Conservation (phyloP, 2,888 invertebrate species). For the Hydraecia micacea region DNA sequence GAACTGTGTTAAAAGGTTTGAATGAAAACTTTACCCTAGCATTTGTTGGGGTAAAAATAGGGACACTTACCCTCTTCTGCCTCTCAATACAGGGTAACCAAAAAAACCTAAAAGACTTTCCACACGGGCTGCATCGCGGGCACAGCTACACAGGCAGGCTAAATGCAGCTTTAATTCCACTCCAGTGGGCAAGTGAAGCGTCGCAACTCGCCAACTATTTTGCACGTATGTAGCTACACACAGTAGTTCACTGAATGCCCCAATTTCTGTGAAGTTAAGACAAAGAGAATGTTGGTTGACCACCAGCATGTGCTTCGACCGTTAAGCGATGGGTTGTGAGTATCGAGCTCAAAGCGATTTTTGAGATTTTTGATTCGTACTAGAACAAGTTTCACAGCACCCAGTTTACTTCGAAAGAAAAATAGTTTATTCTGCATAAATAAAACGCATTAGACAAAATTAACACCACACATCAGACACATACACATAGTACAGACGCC, state of each 20-base stretch:
- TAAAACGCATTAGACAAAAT: too few relatives aligned
- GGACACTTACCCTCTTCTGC: not conserved
- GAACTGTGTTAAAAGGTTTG: not conserved
- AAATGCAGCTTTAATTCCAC: constrained; percentile 25
- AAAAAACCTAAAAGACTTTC: not conserved
- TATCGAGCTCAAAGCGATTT: not conserved
- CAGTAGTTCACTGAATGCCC: constrained; percentile 35
- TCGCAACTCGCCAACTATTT: constrained; percentile 32
- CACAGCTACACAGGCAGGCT: not conserved
- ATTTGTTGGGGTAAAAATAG: not conserved
- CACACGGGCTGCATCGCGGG: fast-evolving
- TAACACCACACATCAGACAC: too few relatives aligned
- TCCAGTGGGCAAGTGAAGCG: not conserved
- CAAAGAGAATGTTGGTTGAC: constrained; percentile 61
- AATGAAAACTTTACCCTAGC: not conserved
- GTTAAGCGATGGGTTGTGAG: constrained; percentile 13
- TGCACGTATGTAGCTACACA: constrained; percentile 2
- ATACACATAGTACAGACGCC: too few relatives aligned
- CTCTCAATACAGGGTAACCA: not conserved
- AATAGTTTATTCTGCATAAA: not conserved
- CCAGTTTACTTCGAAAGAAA: too few relatives aligned
- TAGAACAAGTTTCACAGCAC: not conserved
- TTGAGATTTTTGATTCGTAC: not conserved
- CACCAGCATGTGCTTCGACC: constrained; percentile 50
- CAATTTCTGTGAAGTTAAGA: constrained; percentile 54